These are phyloP conservation scores for Sarcophaga peregrina DNA, from an alignment of 1,140 invertebrate species.

Conservation along the genomic window DNA sequence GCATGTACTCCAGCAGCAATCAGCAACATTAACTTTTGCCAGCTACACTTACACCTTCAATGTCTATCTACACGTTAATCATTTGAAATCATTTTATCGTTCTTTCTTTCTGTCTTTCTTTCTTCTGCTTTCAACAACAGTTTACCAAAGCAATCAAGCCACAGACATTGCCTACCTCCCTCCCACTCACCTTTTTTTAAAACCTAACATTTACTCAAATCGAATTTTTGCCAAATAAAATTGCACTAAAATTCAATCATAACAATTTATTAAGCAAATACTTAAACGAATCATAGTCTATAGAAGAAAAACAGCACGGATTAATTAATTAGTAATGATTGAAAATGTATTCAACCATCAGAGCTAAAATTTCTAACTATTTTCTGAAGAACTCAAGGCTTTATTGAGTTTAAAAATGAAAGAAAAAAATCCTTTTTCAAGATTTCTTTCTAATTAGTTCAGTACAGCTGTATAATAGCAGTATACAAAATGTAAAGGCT, in stretches of 20 bases:
- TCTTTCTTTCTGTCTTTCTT: neutral
- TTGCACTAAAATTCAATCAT: slow-evolving; percentile 29
- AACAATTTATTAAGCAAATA: slow-evolving; percentile 7
- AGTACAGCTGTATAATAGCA: neutral
- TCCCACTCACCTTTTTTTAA: no score
- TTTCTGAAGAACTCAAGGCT: neutral
- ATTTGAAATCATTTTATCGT: neutral
- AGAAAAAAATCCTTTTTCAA: neutral
- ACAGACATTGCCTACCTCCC: no score
- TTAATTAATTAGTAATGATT: neutral
- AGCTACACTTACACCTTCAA: neutral
- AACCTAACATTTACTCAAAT: slow-evolving; percentile 14
- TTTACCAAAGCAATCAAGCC: neutral
- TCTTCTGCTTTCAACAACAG: neutral
- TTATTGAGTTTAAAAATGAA: neutral
- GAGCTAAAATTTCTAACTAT: neutral
- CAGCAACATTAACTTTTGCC: neutral
- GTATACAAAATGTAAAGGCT: neutral
- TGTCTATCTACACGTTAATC: neutral
- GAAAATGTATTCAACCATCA: neutral
- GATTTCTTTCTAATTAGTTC: neutral
- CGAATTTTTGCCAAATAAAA: slow-evolving; percentile 24
- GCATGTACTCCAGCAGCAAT: neutral
- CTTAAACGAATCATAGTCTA: neutral
- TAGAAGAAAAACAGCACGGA: neutral